These are phyloP conservation scores for Hoplias malabaricus DNA, from an alignment of 2,113 vertebrate genomes.

Conservation along the genomic window DNA sequence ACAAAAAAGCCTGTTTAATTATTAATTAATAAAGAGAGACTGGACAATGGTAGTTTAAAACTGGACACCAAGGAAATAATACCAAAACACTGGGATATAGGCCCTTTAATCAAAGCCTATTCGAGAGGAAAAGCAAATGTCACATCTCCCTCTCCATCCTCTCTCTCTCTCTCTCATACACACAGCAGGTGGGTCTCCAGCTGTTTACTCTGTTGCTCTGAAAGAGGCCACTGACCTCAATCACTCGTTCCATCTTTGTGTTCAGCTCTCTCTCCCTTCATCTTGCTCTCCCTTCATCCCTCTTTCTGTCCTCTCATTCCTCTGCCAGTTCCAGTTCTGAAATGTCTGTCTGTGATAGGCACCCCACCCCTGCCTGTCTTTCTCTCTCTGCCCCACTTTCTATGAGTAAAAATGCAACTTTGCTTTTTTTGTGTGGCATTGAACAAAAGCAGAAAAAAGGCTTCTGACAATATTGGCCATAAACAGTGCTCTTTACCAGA, in stretches of 20 bases:
- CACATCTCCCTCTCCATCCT: neutral
- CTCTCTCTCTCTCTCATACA: neutral
- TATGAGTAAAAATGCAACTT: neutral
- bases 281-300: neutral
- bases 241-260: neutral
- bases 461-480: too few species aligned
- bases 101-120: too few species aligned
- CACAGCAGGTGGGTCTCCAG: constrained; percentile 24
- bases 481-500: too few species aligned
- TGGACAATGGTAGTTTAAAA: too few species aligned
- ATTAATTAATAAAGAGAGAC: too few species aligned
- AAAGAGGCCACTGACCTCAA: constrained; percentile 31
- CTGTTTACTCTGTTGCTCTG: neutral
- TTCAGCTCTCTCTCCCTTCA: neutral
- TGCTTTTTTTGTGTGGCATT: too few species aligned
- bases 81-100: too few species aligned
- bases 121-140: too few species aligned
- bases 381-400: neutral
- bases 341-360: neutral
- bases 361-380: too few species aligned
- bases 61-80: too few species aligned
- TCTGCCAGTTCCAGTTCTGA: neutral
- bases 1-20: too few species aligned
- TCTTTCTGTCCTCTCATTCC: neutral
- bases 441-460: too few species aligned